Evolutionary conservation across 2,113 vertebrate species (phyloP).

Genomic region (Scophthalmus maximus): DNA sequence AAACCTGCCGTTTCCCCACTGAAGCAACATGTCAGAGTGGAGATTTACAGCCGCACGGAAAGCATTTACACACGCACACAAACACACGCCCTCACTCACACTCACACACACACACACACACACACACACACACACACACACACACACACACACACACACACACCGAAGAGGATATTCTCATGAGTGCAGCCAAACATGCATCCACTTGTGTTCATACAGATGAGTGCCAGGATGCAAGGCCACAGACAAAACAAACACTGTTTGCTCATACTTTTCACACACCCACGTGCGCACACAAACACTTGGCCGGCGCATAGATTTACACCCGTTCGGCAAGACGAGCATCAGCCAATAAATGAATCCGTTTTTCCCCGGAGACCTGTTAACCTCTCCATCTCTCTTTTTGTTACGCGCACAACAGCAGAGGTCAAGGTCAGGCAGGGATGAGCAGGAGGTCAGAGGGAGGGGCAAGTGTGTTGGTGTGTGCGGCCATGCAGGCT

Average conservation of each 20-base stretch:
- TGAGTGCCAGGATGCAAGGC: conserved; percentile 22
- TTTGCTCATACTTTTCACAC: conserved; percentile 11
- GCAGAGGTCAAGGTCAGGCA: conserved; percentile 72
- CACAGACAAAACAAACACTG: conserved; percentile 46
- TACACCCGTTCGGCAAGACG: conserved; percentile 61
- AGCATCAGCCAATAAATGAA: conserved; percentile 66
- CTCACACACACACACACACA: background rate
- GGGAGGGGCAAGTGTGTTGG: conserved; percentile 41
- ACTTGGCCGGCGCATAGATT: conserved; percentile 41
- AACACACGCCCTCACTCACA: conserved; percentile 15
- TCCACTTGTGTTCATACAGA: conserved; percentile 15
- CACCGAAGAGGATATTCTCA: conserved; percentile 39
- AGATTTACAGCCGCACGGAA: conserved; percentile 77
- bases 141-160: conserved; percentile 7
- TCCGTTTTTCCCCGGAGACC: conserved; percentile 44
- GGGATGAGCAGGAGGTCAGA: conserved; percentile 63
- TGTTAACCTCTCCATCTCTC: conserved; percentile 39
- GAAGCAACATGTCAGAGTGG: conserved; percentile 76
- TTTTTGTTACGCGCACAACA: conserved; percentile 47
- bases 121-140: conserved; percentile 19
- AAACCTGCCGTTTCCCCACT: conserved; percentile 77
- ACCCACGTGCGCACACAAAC: conserved; percentile 25
- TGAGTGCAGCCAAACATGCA: conserved; percentile 42
- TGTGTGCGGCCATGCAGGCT: conserved; percentile 20
- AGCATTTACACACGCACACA: conserved; percentile 18